These are phyloP conservation scores for Megaceryle maxima DNA, from an alignment of 2,113 vertebrate species.

Conservation along the genomic window DNA sequence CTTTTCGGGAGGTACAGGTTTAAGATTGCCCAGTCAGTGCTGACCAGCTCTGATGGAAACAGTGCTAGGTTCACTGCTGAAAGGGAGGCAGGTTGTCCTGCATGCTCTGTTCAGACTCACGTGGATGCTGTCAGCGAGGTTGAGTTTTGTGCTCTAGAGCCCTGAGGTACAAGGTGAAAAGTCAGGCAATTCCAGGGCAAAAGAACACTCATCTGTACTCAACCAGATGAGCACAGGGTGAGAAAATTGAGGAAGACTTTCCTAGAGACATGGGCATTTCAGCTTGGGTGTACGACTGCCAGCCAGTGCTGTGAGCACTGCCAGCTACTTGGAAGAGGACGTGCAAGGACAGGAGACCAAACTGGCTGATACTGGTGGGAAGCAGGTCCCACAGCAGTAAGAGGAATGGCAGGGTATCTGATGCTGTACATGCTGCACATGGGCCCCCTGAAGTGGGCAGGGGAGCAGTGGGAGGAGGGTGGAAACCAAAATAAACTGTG, in stretches of 20 bases:
- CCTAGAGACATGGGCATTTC: accelerated
- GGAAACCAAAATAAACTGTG: background rate
- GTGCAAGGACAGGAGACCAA: background rate
- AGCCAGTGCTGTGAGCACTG: background rate
- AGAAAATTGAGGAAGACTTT: background rate
- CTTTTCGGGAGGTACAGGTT: background rate
- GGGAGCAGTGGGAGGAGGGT: accelerated
- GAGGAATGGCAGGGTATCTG: background rate
- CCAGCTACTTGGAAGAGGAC: background rate
- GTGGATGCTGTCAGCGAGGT: background rate
- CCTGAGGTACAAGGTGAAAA: accelerated
- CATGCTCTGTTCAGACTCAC: accelerated
- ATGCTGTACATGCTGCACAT: accelerated
- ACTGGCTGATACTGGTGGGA: background rate
- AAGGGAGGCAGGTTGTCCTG: background rate
- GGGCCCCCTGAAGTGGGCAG: accelerated
- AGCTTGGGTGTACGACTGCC: background rate
- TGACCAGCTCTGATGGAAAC: background rate
- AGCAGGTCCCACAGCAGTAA: background rate
- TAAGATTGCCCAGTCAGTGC: background rate
- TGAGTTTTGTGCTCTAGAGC: background rate
- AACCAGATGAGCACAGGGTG: background rate
- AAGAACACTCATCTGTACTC: background rate
- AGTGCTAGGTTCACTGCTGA: background rate
- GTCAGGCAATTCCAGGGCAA: background rate